Evolutionary conservation across 2,888 invertebrate genomes (phyloP).

Genomic region (Zaprionus bogoriensis): DNA sequence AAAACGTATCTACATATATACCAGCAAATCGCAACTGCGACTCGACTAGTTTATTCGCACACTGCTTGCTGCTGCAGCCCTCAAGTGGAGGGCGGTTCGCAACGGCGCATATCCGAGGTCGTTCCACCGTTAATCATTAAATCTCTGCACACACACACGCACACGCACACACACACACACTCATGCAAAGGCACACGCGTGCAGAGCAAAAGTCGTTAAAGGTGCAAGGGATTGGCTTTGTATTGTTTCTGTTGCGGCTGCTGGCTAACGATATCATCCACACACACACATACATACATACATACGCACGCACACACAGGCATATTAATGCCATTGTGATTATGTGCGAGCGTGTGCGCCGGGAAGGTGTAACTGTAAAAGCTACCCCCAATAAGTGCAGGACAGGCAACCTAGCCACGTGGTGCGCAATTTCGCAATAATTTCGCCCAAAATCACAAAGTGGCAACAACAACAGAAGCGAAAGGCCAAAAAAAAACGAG

Average conservation of each 20-base stretch:
- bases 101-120: constrained; percentile 37
- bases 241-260: constrained; percentile 56
- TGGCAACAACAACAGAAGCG: constrained; percentile 29
- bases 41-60: background rate
- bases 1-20: background rate
- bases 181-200: constrained; percentile 2
- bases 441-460: constrained; percentile 54
- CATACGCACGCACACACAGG: constrained; percentile 1
- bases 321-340: constrained; percentile 24
- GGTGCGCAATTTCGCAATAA: constrained; percentile 66
- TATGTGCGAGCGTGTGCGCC: constrained; percentile 4
- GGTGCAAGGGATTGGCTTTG: constrained; percentile 59
- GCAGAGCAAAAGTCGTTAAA: constrained; percentile 65
- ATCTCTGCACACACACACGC: constrained; percentile 58
- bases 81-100: constrained; percentile 43
- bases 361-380: constrained; percentile 62
- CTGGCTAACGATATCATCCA: constrained; percentile 41
- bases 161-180: constrained; percentile 2
- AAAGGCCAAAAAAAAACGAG: constrained; percentile 28
- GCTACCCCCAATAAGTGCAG: constrained; percentile 58
- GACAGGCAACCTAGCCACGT: constrained; percentile 28
- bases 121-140: constrained; percentile 67
- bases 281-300: constrained; percentile 18
- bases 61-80: constrained; percentile 36
- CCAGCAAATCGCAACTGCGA: background rate